A percentile compares a stretch with the other conserved stretches of the same genome.
Conservation (phyloP, 2,797 vertebrate species). For the Distichodus sexfasciatus region DNA sequence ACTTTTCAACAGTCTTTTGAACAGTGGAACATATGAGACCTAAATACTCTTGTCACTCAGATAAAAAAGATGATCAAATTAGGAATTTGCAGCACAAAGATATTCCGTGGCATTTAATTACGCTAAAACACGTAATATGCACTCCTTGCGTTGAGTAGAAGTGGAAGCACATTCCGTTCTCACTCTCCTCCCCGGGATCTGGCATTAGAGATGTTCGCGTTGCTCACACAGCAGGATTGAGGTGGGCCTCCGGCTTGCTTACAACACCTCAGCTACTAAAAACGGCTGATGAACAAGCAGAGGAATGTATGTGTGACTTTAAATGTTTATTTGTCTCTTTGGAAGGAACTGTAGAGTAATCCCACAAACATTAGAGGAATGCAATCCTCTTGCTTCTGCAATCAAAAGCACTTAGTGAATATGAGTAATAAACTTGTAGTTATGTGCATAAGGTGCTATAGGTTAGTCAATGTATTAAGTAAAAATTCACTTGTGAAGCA, state of each 20-base stretch:
- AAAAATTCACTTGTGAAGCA: conserved; percentile 11
- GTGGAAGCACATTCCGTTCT: not conserved
- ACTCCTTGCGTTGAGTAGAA: not conserved
- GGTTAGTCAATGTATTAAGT: too few relatives aligned
- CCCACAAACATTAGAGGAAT: not conserved
- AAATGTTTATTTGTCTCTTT: not conserved
- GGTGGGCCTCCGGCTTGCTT: not conserved
- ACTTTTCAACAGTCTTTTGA: too few relatives aligned
- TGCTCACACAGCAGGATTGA: not conserved
- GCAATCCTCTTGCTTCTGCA: not conserved
- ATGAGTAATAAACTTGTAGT: not conserved
- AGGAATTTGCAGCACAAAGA: not conserved
- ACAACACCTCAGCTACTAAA: not conserved
- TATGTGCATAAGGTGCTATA: too few relatives aligned
- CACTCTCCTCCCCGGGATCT: not conserved
- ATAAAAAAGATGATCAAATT: not conserved
- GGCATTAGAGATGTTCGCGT: not conserved
- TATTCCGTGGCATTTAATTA: not conserved
- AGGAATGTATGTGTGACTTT: not conserved
- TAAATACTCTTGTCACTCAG: too few relatives aligned
- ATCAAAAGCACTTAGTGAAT: conserved; percentile 3
- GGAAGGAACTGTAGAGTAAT: conserved; percentile 1
- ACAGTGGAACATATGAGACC: too few relatives aligned
- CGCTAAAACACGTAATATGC: too few relatives aligned
- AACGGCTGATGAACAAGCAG: not conserved